Evolutionary conservation across 2,797 vertebrate species (phyloP), one percentile per base, ranked within the genome.

Genomic region (Sebastes jordani): DNA sequence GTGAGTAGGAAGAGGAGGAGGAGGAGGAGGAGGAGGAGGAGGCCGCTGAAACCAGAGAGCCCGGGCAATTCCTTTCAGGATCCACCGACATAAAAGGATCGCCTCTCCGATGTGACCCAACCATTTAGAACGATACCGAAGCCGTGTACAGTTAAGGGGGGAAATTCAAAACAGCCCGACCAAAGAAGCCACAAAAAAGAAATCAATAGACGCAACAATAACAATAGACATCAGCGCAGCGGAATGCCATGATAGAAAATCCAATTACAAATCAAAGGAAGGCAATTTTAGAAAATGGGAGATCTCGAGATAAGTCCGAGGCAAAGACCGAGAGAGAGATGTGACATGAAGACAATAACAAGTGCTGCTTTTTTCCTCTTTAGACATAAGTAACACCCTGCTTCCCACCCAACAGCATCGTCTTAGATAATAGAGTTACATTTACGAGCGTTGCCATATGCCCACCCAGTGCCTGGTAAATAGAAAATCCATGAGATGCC

Each of bases 401-500:
- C 78, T 87, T 86, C 86, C 89, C 80, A 76, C 87, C 84, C 86
- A 86, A 77, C 87, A 81, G 82, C 88, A 25, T 18, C 81, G 84
- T 86, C 91, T 91, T 83, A 85, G 91, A 92, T 91, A 92, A 92
- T 83, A 82, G 90, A 91, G 90, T 83, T 83, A 83, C 88, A 64
- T 93, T 94, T 90, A 94, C 84, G 90, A 93, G 90, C 86, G 16
- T 54, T 86, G 89, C 91, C 91, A 91, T 91, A 91, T 91, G 93
- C 91, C 87, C 88, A 90, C 90, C 92, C 89, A 86, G 86, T 38
- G 89, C 86, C 91, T 89, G 90, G 86, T 89, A 93, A 93, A 94
- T 89, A 92, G 91, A 85, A 90, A 91, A 93, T 91, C 92, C 92
- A 92, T 89, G 89, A 86, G 89, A 90, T 86, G 88, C 90, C 90